Evolutionary conservation across 2,797 vertebrate genomes (phyloP), one percentile per base, ranked within the genome.

Genomic region (Fringilla coelebs): DNA sequence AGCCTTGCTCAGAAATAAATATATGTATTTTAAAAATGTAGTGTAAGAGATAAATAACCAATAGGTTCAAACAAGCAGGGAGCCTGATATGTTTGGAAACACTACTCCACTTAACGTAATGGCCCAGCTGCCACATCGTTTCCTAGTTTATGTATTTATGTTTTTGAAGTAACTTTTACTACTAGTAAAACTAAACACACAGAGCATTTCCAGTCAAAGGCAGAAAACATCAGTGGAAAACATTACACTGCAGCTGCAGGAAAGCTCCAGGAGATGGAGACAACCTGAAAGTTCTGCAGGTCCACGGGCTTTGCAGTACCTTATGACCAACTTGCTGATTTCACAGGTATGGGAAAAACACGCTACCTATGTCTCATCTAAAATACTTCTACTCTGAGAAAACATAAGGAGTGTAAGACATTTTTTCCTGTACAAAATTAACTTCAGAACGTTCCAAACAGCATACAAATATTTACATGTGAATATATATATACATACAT

Each of bases 381-480:
- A 90, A 75, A 25, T 26, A 65, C 4, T 74, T 72, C 36, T 88
- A 28, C 25, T 88, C 45, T 73, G 45, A 52, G 32, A 76, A 86
- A 78, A 60, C 8, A 11, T 13, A 6, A 24, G 15, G 32, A 76
- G 41, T 22, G 14, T 43, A 54, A 20, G 10, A 34, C 18, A 73
- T 22, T 5, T 70, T 68, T 41, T 87, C 11, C 46, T 46, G 71
- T 58, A 77, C 11, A 93, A 94, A 91, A 92, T 62, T 67, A 7
- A 79, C 21, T 77, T 76, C 28, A 76, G 63, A 88, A 55, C 31
- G 29, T 68, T 94, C 66, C 41, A 54, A 61, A 71, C 0, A 11
- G 62, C 38, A 49, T 55, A 96, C 9, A 79, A 91, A 48, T 95
- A 96, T 76, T 86, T 95, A 88, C 61, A 94, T 17, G 11, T 43